Percentiles rank a stretch among this genome's conserved stretches.
phyloP scores from a whole-genome alignment of 2,797 vertebrate species.

The Dicrostonyx torquatus region DNA sequence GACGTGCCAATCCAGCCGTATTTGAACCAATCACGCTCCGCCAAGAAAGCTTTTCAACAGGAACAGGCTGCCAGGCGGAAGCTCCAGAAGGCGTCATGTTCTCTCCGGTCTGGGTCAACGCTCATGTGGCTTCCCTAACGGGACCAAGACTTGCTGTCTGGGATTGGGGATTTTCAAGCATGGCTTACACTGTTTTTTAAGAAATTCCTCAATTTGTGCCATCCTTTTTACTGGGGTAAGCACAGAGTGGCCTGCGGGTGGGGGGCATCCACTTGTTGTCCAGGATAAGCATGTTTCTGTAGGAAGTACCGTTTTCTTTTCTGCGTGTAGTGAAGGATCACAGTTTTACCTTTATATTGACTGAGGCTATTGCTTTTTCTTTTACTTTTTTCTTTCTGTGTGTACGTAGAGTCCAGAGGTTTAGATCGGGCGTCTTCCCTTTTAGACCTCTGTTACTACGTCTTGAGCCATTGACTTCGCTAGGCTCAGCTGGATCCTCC shows the following conservation, averaged over 20 bases:
- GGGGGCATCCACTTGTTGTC: neutral
- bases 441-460: neutral
- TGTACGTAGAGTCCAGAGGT: neutral
- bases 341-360: constrained; percentile 30
- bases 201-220: neutral
- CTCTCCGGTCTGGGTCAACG: neutral
- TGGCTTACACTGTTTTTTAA: constrained; percentile 3
- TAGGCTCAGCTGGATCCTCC: neutral
- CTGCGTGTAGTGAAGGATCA: neutral
- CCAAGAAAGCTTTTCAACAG: neutral
- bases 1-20: neutral
- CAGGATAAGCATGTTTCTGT: neutral
- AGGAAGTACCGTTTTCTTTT: neutral
- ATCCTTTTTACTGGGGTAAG: neutral
- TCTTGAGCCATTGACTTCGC: neutral
- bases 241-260: neutral
- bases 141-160: neutral
- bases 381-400: neutral
- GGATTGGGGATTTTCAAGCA: neutral
- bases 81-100: neutral
- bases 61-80: too few relatives aligned
- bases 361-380: neutral
- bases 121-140: neutral
- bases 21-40: neutral
- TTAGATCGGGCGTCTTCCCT: neutral